Conservation (phyloP, 2,113 vertebrate species). For the Hippocampus guttulatus region DNA sequence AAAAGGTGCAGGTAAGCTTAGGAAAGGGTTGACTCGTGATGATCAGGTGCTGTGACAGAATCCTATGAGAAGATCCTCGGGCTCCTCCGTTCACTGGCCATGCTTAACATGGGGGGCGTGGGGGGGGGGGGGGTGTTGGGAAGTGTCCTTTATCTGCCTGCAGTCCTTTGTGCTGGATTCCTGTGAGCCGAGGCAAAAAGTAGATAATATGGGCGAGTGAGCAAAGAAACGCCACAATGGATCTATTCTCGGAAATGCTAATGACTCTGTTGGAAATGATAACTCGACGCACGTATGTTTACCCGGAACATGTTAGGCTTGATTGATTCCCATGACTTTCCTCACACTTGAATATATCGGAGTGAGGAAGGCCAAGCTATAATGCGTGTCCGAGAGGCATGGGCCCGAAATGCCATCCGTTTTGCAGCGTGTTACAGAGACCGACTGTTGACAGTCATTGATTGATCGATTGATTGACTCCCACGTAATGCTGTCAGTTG, state of each 20-base stretch:
- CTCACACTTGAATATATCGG: conserved; percentile 2
- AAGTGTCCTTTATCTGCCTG: conserved; percentile 35
- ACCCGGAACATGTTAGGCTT: conserved; percentile 31
- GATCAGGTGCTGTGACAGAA: conserved; percentile 30
- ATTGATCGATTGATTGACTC: conserved; percentile 1
- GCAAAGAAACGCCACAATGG: conserved; percentile 43
- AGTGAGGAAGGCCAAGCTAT: not conserved
- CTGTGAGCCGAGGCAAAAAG: conserved; percentile 47
- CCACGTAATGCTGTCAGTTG: not conserved
- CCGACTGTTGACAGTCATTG: not conserved
- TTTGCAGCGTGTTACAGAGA: conserved; percentile 3
- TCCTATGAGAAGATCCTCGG: conserved; percentile 43
- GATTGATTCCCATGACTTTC: conserved; percentile 13
- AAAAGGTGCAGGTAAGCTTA: not conserved
- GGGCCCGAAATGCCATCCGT: not conserved
- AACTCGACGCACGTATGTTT: not conserved
- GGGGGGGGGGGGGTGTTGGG: not conserved
- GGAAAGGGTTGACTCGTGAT: conserved; percentile 5
- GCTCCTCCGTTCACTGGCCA: conserved; percentile 38
- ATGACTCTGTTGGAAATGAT: conserved; percentile 31
- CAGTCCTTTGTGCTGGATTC: conserved; percentile 50
- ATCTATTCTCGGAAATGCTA: conserved; percentile 60
- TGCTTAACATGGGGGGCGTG: conserved; percentile 1
- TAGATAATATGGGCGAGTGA: conserved; percentile 47
- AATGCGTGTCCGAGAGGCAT: conserved; percentile 5